phyloP scores from a whole-genome alignment of 2,113 vertebrate genomes.

The Bambusicola thoracicus region DNA sequence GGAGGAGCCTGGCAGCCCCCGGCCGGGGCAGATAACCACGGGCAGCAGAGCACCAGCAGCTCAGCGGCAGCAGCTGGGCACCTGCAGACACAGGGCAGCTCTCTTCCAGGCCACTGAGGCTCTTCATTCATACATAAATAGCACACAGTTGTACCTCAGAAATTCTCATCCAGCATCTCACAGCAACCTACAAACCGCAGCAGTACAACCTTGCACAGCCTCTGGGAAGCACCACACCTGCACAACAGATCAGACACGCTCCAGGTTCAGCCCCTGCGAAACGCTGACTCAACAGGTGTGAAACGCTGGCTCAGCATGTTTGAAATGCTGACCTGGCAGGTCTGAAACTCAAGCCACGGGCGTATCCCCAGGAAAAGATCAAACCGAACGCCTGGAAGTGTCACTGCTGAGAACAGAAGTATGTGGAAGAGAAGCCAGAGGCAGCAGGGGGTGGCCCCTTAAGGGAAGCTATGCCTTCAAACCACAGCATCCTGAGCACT shows the following conservation, averaged over 20 bases:
- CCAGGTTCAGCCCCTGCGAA: neutral
- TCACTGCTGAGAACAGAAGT: neutral
- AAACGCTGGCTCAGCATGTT: accelerated
- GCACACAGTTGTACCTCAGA: accelerated
- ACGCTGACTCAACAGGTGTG: too few relatives aligned
- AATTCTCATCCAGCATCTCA: neutral
- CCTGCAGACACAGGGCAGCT: neutral
- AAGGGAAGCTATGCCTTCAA: neutral
- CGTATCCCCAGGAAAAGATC: neutral
- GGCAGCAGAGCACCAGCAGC: too few relatives aligned
- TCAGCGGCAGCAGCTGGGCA: too few relatives aligned
- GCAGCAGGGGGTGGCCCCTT: neutral
- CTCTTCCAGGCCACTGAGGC: neutral
- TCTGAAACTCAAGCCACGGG: neutral
- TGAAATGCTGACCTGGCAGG: neutral
- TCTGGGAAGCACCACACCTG: neutral
- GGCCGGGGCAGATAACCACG: too few relatives aligned
- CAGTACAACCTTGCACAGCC: neutral
- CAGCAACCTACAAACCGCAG: neutral
- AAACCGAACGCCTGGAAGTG: neutral
- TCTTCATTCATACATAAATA: neutral
- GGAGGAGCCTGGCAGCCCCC: too few relatives aligned
- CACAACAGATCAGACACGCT: too few relatives aligned
- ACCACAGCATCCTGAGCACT: neutral
- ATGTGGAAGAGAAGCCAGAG: neutral